Base-by-base conservation (phyloP, 92 coral and sea anemone species). In the Epizoanthus fatuus region DNA sequence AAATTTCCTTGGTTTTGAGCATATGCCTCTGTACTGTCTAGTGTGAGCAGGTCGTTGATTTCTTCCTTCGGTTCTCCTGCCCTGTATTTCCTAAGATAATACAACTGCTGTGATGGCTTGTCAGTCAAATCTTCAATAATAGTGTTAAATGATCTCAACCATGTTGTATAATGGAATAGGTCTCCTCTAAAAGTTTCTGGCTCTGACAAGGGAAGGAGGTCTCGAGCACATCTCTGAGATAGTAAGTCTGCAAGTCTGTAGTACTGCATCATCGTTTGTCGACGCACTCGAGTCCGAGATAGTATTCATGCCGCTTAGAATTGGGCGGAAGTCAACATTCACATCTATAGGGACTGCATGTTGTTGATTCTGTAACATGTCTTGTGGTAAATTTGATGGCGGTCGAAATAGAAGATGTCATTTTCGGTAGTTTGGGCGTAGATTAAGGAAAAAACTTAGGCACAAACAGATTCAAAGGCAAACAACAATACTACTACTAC, bases 51-150 rank as follows among this genome's bases (percentile, higher is more conserved):
- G 44, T 86, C 86, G 74, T 87, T 89, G 25, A 92, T 81, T 25
- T 88, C 90, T 81, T 92, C 88, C 68, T 85, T 92, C 14, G 92
- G 87, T 56, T 92, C 91, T 3, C 95, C 91, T 3, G 86, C 66
- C 7, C 90, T 86, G 51, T 86, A 93, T 67, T 56, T 73, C 11
- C 83, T 88, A 13, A 86, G 74, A 20, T 83, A 86, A 86, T 85
- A 85, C 69, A 85, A 32, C 45, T 91, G 84, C 54, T 80, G 85
- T 19, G 76, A 58, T 1, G 49, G 66, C 12, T 55, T 62, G 4
- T 65, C 42, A 51, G 89, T 87, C 80, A 80, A 58, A 19, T 79
- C 53, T 62, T 91, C 89, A 54, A 87, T 79, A 11, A 91, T 75
- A 22, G 89, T 87, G 38, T 91, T 86, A 56, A 91, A 91, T 72